These are phyloP conservation scores for Lepidonotus clava DNA, from an alignment of 2,888 invertebrate genomes.

Conservation along the genomic window DNA sequence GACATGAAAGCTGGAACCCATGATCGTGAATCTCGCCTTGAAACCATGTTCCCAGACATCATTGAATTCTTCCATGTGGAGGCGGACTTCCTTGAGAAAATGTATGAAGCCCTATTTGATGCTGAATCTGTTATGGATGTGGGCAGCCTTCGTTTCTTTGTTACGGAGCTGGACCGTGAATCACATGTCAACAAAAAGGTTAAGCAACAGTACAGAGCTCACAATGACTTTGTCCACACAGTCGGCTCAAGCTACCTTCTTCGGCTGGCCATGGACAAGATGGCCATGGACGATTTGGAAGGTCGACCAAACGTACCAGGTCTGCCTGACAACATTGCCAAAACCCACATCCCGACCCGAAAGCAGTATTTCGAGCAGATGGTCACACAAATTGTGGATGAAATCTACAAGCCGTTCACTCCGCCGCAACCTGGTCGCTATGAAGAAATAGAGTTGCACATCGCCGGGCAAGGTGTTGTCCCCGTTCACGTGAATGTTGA, in stretches of 20 bases:
- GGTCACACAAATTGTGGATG: not conserved
- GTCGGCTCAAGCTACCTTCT: not conserved
- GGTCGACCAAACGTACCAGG: not conserved
- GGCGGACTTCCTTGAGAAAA: conserved; percentile 1
- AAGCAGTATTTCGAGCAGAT: not conserved
- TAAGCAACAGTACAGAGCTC: not conserved
- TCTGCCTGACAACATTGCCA: not conserved
- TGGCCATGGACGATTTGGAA: not conserved
- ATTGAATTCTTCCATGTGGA: not conserved
- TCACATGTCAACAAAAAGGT: not conserved
- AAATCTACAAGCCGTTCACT: not conserved
- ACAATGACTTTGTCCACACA: not conserved
- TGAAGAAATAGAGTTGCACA: not conserved
- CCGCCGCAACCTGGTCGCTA: no score
- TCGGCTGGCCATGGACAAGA: not conserved
- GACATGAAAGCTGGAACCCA: not conserved
- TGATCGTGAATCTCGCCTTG: not conserved
- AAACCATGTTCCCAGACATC: not conserved
- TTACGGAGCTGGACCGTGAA: not conserved
- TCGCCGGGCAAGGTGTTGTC: not conserved
- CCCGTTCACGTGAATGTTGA: not conserved
- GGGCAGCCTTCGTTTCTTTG: not conserved
- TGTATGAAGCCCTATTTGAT: not conserved
- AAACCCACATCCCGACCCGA: not conserved
- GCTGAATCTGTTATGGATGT: not conserved